Evolutionary conservation across 2,113 vertebrate species (phyloP), one percentile per base, ranked within the genome.

Genomic region (Holacanthus passer): DNA sequence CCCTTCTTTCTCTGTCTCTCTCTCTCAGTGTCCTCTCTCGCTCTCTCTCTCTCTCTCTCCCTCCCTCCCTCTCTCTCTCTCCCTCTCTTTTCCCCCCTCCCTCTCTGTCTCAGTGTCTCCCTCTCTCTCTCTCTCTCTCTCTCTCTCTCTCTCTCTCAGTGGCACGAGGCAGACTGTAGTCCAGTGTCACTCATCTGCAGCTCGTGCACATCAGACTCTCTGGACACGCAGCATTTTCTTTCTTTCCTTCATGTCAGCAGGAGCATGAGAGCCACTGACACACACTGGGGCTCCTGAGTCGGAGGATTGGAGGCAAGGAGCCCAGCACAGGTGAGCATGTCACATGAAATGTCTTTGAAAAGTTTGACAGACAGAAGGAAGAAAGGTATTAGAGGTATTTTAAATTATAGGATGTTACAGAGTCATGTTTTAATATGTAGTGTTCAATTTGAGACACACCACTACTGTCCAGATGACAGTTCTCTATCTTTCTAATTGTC

Each of bases 261-360:
- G 74, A 78, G 8, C n/a, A 71, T 62, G 75, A 80, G 78, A 55
- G 41, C 0, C 58, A 17, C 19, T 3, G 9, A 29, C 27, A 29
- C 71, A 7, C 55, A 7, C 29, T 11, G 75, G 12, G 5, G 27
- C 37, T 16, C 35, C 19, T 64, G 55, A 37, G n/a, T 43, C 60
- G 3, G 63, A 70, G 72, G 39, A 41, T 27, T 31, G 73, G 81
- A 86, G 87, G 85, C 65, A 67, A 74, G 71, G 79, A 88, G 86
- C 77, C 82, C 81, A 76, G 47, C 73, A 69, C 85, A 89, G 90
- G 92, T 94, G 81, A 88, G 87, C 29, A 7, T 5, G 29, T 50
- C 19, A 35, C 7, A 43, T 37, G 12, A 7, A n/a, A 17, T 6
- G 2, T 53, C 29, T 17, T 17, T 66, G 13, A 3, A 55, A 75